These are phyloP conservation scores for Nematopogon swammerdamellus DNA, from an alignment of 2,888 invertebrate genomes.

Conservation along the genomic window DNA sequence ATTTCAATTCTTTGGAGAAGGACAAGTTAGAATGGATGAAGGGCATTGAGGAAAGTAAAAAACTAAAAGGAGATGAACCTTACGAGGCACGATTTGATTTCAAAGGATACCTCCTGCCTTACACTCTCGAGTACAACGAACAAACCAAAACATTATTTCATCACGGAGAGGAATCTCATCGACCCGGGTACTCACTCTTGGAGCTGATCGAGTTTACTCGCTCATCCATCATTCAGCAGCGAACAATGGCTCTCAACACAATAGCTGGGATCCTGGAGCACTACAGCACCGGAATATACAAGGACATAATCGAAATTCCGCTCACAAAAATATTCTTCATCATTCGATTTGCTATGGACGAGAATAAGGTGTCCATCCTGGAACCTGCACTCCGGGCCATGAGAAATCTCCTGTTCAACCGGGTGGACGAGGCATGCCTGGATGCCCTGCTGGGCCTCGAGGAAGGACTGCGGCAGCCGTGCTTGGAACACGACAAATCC, in stretches of 20 bases:
- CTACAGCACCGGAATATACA: slow-evolving; percentile 72
- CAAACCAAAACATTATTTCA: slow-evolving; percentile 71
- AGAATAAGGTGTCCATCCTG: slow-evolving; percentile 68
- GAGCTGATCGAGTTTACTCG: slow-evolving; percentile 80
- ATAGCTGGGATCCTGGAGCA: slow-evolving; percentile 76
- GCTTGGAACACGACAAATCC: slow-evolving; percentile 44
- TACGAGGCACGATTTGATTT: slow-evolving; percentile 86
- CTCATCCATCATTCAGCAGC: slow-evolving; percentile 79
- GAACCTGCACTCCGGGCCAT: slow-evolving; percentile 75
- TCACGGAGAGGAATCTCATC: slow-evolving; percentile 88
- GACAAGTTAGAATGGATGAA: slow-evolving; percentile 91
- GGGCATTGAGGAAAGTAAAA: slow-evolving; percentile 55
- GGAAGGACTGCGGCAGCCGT: slow-evolving; percentile 62
- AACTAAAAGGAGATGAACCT: slow-evolving; percentile 52
- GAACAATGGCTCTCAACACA: slow-evolving; percentile 74
- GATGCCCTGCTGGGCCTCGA: slow-evolving; percentile 67
- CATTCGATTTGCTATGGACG: slow-evolving; percentile 82
- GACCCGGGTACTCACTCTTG: slow-evolving; percentile 87
- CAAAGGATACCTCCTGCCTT: slow-evolving; percentile 73
- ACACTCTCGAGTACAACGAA: slow-evolving; percentile 55
- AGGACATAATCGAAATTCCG: slow-evolving; percentile 70
- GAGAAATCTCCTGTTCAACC: slow-evolving; percentile 69
- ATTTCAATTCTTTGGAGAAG: slow-evolving; percentile 83
- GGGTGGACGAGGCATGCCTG: slow-evolving; percentile 74
- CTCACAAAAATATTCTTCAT: slow-evolving; percentile 76